phyloP scores from a whole-genome alignment of 2,888 invertebrate species.

The Synergus itoensis region DNA sequence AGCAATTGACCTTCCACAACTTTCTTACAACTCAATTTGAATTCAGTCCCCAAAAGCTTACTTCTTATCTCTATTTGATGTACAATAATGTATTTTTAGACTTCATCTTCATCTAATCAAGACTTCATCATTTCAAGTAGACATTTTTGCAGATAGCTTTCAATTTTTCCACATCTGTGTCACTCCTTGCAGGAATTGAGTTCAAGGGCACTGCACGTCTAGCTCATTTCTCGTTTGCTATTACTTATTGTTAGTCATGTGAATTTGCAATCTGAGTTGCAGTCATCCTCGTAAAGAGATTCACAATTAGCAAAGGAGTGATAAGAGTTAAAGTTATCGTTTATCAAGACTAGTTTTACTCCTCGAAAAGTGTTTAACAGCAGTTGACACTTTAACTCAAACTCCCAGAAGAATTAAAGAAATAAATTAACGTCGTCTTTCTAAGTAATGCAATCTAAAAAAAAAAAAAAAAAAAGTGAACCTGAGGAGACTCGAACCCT shows the following conservation, averaged over 20 bases:
- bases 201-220: constrained; percentile 25
- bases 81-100: no score
- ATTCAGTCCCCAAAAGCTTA: no score
- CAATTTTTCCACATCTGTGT: neutral
- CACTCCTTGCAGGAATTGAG: constrained; percentile 22
- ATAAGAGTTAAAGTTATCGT: neutral
- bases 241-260: constrained; percentile 12
- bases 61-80: no score
- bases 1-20: neutral
- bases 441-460: neutral
- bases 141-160: neutral
- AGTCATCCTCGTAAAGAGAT: neutral
- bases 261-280: constrained; percentile 24
- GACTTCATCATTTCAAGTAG: neutral
- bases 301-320: constrained; percentile 25
- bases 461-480: no score
- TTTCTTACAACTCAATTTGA: neutral
- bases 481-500: neutral
- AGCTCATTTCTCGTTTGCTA: constrained; percentile 26
- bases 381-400: neutral
- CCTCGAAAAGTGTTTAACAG: neutral
- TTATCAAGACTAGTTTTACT: neutral
- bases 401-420: neutral
- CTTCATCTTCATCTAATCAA: neutral
- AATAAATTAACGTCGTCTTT: neutral